Evolutionary conservation across 2,113 vertebrate species (phyloP), one percentile per base, ranked within the genome.

Genomic region (Oreochromis aureus): DNA sequence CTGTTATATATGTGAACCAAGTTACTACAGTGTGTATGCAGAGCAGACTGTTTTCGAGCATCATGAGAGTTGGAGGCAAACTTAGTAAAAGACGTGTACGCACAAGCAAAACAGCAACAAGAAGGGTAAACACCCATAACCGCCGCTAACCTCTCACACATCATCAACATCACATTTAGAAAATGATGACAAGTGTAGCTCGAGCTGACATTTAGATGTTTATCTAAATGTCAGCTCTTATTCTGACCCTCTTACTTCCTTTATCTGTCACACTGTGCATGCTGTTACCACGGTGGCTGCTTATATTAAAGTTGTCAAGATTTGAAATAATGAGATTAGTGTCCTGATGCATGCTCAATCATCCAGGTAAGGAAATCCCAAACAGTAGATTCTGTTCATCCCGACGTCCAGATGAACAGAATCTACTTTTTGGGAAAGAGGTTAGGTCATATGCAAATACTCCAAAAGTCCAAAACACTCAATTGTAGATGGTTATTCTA

Each of bases 41-140:
- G 39, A 12, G 18, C 32, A 36, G 58, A 34, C 15, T 34, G 58
- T 0, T 63, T 32, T 16, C 12, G 2, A 32, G 18, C 34, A 0
- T 0, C 34, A 1, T n/a, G 61, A 32, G 6, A 13, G 18, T n/a
- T 0, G 0, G 34, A 69, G n/a, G 39, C 2, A 16, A 12, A 41
- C 36, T 1, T 10, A 1, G n/a, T 3, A 44, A 41, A 71, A 44
- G 36, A 69, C n/a, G 0, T 61, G 30, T 11, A 0, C 0, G 0
- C 2, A 15, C 63, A 41, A 8, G 36, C 63, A 69, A 69, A 41
- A 15, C 30, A n/a, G 63, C 36, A 41, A 39, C 63, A 15, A 69
- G 36, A 22, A 22, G 11, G n/a, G 36, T 69, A 41, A 69, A 41
- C 34, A 41, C 19, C 63, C 12, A 27, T 59, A 59, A 59, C 56